Evolutionary conservation across 2,888 invertebrate species (phyloP), one percentile per base, ranked within the genome.

Genomic region (Campaea margaritaria): DNA sequence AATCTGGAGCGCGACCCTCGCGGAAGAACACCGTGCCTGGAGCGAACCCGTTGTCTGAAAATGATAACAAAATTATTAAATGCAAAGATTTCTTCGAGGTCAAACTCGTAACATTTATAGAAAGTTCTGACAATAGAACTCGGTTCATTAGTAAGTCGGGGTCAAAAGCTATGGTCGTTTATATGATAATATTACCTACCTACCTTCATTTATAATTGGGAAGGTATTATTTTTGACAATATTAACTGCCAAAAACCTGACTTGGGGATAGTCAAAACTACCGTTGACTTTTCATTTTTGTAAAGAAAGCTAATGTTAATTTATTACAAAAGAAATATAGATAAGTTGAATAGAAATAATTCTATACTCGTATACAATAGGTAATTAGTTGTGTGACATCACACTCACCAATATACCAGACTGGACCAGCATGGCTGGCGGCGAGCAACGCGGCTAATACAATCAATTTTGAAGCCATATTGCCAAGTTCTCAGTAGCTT

Each of bases 381-480:
- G 31, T 11, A 21, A 14, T 43, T 15, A 21, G 21, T 36, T 36
- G 36, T 36, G 31, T 59, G 55, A 57, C 62, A 38, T 59, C 39
- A 67, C 65, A 67, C 69, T 83, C 69, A 86, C 86, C 81, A 38
- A 72, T 69, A 57, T 79, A 78, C 79, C 83, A 86, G 51, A 86
- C 58, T 1, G 89, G 91, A 4, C 70, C 79, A 36, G 89, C 87
- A 45, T 77, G 75, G 74, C 82, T 74, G 45, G 73, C 76, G 49
- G 78, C 78, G 9, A 89, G 55, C 39, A 75, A 73, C 42, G 82
- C 76, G 36, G 79, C 75, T 12, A 90, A 67, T 31, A 86, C 69
- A 15, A 89, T 64, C 46, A 89, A 49, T 73, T 85, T 89, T 38
- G 76, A 75, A 53, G 80, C 81, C 91, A 91, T 91, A 65, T 74